Conservation (phyloP, 2,113 vertebrate genomes). For the Odocoileus virginianus region DNA sequence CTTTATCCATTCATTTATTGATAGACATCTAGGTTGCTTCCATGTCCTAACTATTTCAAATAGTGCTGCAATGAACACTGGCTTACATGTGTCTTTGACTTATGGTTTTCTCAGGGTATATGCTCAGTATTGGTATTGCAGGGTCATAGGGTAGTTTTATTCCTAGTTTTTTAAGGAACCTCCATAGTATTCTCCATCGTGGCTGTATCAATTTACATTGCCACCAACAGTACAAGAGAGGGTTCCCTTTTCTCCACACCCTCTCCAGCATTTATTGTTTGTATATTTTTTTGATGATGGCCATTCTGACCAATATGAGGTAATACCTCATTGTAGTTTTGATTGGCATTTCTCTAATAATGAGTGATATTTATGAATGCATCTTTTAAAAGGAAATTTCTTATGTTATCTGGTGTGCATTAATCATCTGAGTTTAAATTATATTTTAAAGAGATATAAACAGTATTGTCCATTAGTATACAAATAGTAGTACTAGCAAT, state of each 20-base stretch:
- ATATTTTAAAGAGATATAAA: neutral
- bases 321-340: neutral
- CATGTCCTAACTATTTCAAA: neutral
- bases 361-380: neutral
- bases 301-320: neutral
- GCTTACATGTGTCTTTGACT: neutral
- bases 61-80: neutral
- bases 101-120: neutral
- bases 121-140: neutral
- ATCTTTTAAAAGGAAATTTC: neutral
- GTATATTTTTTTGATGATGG: neutral
- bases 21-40: neutral
- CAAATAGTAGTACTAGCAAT: neutral
- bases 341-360: neutral
- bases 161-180: neutral
- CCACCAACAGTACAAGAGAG: neutral
- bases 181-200: neutral
- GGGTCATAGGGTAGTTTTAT: neutral
- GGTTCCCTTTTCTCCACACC: neutral
- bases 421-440: neutral
- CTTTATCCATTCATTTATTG: neutral
- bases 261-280: neutral
- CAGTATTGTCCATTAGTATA: neutral
- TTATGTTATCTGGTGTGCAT: neutral
- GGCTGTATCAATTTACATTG: neutral